A percentile compares a stretch with the other conserved stretches of the same genome.
Conservation (phyloP, 2,113 vertebrate species). For the Balaeniceps rex region DNA sequence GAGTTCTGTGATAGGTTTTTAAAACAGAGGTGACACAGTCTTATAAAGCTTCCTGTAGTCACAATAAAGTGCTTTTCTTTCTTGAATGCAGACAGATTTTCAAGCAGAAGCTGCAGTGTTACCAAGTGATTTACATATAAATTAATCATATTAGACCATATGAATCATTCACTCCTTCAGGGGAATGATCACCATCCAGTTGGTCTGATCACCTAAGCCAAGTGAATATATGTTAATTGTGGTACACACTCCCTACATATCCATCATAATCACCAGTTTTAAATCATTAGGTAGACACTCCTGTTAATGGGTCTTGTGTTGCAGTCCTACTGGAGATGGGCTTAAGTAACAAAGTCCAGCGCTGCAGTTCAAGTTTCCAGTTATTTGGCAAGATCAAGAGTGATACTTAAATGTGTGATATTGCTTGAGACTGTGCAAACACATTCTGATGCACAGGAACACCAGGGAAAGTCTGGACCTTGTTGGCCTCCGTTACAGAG, state of each 20-base stretch:
- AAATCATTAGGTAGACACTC: conserved; percentile 50
- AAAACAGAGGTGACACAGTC: not conserved
- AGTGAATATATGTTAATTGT: conserved; percentile 31
- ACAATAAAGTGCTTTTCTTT: not conserved
- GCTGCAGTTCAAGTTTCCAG: not conserved
- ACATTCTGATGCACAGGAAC: not conserved
- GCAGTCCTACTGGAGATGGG: not conserved
- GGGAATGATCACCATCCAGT: conserved; percentile 47
- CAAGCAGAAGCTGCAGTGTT: conserved; percentile 47
- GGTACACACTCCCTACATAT: conserved; percentile 26
- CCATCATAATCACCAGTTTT: conserved; percentile 43
- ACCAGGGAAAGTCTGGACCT: not conserved
- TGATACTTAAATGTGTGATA: not conserved
- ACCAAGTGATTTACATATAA: conserved; percentile 61
- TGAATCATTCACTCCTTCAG: conserved; percentile 49
- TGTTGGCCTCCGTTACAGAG: not conserved
- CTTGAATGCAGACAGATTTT: conserved; percentile 41
- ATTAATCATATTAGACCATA: conserved; percentile 64
- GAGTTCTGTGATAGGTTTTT: not conserved
- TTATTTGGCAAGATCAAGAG: not conserved
- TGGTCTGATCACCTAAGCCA: conserved; percentile 48
- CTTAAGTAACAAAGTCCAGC: not conserved
- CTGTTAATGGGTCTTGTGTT: not conserved
- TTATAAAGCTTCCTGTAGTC: not conserved
- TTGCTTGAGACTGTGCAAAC: not conserved